Percentiles rank a stretch among this genome's conserved stretches.
These are phyloP conservation scores for Muntiacus reevesi DNA, from an alignment of 2,113 vertebrate genomes.

Conservation along the genomic window DNA sequence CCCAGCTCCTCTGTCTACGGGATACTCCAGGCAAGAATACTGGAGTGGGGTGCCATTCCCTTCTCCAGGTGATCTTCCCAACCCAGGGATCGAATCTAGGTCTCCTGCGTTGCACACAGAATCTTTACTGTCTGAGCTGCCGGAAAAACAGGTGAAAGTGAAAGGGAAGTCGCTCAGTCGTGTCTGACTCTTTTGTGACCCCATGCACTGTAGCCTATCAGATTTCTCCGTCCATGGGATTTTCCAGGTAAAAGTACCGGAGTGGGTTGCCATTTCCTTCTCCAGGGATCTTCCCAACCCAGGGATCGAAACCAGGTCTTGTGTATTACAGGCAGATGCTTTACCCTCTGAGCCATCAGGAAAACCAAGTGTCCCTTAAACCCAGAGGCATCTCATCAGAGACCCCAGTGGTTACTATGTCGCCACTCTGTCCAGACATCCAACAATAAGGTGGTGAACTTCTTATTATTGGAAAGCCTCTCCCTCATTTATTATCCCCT, in stretches of 20 bases:
- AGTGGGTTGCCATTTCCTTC: neutral
- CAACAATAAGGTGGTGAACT: neutral
- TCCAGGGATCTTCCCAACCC: neutral
- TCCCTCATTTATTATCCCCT: neutral
- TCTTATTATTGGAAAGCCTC: neutral
- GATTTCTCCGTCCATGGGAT: neutral
- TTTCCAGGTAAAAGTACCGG: neutral
- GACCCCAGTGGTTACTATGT: neutral
- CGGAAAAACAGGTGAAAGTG: neutral
- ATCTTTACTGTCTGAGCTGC: neutral
- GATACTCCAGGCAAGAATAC: neutral
- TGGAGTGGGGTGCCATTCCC: neutral
- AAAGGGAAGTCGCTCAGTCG: neutral
- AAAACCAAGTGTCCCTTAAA: neutral
- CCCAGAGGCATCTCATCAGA: neutral
- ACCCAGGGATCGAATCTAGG: neutral
- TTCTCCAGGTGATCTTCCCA: neutral
- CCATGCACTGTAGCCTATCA: neutral
- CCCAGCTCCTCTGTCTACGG: neutral
- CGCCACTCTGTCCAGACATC: neutral
- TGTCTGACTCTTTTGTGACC: neutral
- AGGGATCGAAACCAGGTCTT: rapidly evolving
- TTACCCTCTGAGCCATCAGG: neutral
- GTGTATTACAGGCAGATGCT: neutral
- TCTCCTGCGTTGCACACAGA: neutral